Base-by-base conservation (phyloP, 2,797 vertebrate species). In the Alcedo atthis region DNA sequence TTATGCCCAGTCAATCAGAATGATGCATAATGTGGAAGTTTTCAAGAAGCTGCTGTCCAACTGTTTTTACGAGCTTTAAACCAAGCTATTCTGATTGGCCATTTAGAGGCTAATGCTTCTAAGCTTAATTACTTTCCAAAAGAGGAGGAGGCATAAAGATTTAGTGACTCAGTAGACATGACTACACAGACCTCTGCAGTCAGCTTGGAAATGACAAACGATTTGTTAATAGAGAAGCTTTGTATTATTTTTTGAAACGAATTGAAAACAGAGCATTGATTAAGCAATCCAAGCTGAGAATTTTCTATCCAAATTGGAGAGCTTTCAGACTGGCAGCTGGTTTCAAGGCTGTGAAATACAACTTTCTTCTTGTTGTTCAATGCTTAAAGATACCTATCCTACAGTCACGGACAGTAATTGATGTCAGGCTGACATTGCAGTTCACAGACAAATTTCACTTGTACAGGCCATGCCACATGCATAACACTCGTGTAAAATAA, bases 251-350 rank as follows among this genome's bases (percentile, higher is more conserved):
- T 91, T 78, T 81, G 20, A 79, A 0, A 76, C 81, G 42, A 84
- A 91, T 67, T 79, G 45, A 89, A 92, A 87, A 77, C 26, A 88
- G 67, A 86, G 53, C 63, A 94, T 61, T 82, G 73, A 94, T 94
- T 90, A 94, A 95, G 70, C 63, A 89, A 95, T 67, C 55, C 63
- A 88, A 85, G 63, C 43, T 79, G 63, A 93, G 74, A 96, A 88
- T 81, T 88, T 75, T 68, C 78, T 71, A 74, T 43, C 54, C 59
- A 80, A 90, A 90, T 48, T 68, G 69, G 80, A 90, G 32, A 91
- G 53, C 53, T 90, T 92, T 94, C 77, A 86, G 57, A 70, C n/a
- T 3, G 7, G 67, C 82, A 73, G 45, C 70, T 82, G 54, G 61
- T 54, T 95, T 90, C 61, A 68, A 80, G 49, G 54, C 71, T 91